A percentile compares a stretch with the other conserved stretches of the same genome.
These are phyloP conservation scores for Phenganax marumi DNA, from an alignment of 92 coral and sea anemone species.

Conservation along the genomic window DNA sequence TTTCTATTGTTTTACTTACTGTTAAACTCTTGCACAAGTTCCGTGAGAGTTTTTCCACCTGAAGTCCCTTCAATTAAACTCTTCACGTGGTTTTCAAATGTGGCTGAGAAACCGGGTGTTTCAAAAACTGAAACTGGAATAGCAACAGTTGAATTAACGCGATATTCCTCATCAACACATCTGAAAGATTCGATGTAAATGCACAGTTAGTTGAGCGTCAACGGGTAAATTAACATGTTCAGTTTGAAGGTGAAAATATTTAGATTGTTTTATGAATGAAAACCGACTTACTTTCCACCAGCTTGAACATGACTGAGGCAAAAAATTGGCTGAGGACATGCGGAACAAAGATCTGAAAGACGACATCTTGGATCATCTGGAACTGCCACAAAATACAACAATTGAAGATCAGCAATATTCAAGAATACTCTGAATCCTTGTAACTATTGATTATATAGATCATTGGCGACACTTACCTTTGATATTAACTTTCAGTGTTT, in stretches of 20 bases:
- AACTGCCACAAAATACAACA: background rate
- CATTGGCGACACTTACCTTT: background rate
- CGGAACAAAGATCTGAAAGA: background rate
- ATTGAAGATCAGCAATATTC: background rate
- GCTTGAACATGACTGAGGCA: constrained; percentile 1
- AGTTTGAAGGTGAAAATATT: background rate
- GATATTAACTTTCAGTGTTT: constrained; percentile 5
- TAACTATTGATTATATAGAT: background rate
- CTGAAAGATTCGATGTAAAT: background rate
- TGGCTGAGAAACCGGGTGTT: background rate
- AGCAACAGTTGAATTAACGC: constrained; percentile 26
- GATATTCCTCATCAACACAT: constrained; percentile 20
- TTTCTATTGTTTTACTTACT: background rate
- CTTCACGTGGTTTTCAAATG: constrained; percentile 11
- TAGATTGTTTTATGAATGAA: background rate
- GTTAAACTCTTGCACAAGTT: constrained; percentile 28
- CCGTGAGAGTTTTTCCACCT: background rate
- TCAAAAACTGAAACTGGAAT: constrained; percentile 15
- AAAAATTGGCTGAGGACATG: constrained; percentile 6
- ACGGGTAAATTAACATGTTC: background rate
- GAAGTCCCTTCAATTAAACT: constrained; percentile 29
- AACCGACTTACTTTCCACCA: background rate
- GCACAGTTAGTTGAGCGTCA: background rate
- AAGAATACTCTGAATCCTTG: background rate
- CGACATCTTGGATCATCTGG: constrained; percentile 1